Conservation (phyloP, 2,113 vertebrate genomes). For the Microtus ochrogaster region DNA sequence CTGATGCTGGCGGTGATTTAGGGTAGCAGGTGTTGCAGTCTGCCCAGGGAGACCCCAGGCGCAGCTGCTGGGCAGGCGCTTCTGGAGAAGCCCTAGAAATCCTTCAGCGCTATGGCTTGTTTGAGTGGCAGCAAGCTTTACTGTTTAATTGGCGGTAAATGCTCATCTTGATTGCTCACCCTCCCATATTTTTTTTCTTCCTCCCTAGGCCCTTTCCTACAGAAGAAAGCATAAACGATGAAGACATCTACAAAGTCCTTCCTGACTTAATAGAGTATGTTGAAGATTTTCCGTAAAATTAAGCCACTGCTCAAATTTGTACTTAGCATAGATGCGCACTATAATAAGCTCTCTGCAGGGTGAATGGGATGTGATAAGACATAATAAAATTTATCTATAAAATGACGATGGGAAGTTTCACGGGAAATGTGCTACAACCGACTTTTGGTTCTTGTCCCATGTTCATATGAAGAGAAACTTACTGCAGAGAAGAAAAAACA, state of each 20-base stretch:
- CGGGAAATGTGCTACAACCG: background rate
- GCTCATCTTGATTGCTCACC: background rate
- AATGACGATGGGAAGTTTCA: background rate
- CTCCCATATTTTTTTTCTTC: background rate
- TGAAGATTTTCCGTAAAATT: conserved; percentile 32
- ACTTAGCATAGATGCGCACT: background rate
- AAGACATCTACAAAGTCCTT: conserved; percentile 96
- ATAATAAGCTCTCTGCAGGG: background rate
- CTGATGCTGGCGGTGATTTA: background rate
- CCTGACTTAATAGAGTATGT: conserved; percentile 98
- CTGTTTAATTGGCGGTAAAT: background rate
- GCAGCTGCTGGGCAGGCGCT: too few species aligned
- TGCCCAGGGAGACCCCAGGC: background rate
- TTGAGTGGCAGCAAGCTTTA: background rate
- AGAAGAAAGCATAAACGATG: conserved; percentile 94
- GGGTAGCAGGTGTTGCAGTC: background rate
- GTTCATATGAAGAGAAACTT: background rate
- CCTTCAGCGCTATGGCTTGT: background rate
- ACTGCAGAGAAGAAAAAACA: background rate
- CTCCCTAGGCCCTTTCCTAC: conserved; percentile 93
- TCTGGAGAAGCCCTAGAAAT: background rate
- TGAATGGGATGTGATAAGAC: background rate
- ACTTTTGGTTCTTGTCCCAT: background rate
- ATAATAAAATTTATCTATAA: background rate
- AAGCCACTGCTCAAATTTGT: background rate